A percentile compares a stretch with the other conserved stretches of the same genome.
These are phyloP conservation scores for Spodoptera litura DNA, from an alignment of 1,140 invertebrate genomes.

Conservation along the genomic window DNA sequence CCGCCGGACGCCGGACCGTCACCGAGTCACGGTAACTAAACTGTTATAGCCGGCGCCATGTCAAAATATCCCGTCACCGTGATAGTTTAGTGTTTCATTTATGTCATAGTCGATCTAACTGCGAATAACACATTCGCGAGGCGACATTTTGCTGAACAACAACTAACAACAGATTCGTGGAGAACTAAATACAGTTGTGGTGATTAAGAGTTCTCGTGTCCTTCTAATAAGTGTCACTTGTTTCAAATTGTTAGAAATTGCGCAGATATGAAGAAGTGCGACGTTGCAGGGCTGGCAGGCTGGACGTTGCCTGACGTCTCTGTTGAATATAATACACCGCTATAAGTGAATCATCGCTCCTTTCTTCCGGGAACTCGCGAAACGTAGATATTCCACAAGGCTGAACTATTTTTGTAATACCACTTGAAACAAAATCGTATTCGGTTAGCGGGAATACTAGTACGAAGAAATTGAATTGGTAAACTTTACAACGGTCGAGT, in stretches of 20 bases:
- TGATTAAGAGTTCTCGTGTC: too few relatives aligned
- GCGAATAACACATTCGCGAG: slow-evolving; percentile 1
- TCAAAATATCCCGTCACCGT: slow-evolving; percentile 38
- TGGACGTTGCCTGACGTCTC: not conserved
- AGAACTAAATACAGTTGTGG: not conserved
- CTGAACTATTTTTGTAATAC: slow-evolving; percentile 28
- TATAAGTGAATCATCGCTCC: slow-evolving; percentile 17
- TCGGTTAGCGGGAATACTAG: slow-evolving; percentile 16
- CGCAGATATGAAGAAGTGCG: slow-evolving; percentile 11
- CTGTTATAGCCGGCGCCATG: slow-evolving; percentile 29
- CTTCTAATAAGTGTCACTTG: too few relatives aligned
- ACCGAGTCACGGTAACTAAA: slow-evolving; percentile 33
- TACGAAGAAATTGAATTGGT: too few relatives aligned
- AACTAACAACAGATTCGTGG: not conserved
- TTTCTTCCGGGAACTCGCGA: slow-evolving; percentile 34
- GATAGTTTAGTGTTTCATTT: slow-evolving; percentile 28
- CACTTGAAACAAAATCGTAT: slow-evolving; percentile 33
- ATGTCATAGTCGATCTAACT: slow-evolving; percentile 38
- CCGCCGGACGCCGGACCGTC: slow-evolving; percentile 32
- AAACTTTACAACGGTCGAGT: not conserved
- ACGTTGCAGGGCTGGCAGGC: not conserved
- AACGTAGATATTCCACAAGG: slow-evolving; percentile 30
- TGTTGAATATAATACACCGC: not conserved
- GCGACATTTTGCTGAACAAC: not conserved
- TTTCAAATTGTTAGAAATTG: not conserved